A percentile compares a stretch with the other conserved stretches of the same genome.
Evolutionary conservation across 2,888 invertebrate genomes (phyloP).

Genomic region (Andrena flavipes): DNA sequence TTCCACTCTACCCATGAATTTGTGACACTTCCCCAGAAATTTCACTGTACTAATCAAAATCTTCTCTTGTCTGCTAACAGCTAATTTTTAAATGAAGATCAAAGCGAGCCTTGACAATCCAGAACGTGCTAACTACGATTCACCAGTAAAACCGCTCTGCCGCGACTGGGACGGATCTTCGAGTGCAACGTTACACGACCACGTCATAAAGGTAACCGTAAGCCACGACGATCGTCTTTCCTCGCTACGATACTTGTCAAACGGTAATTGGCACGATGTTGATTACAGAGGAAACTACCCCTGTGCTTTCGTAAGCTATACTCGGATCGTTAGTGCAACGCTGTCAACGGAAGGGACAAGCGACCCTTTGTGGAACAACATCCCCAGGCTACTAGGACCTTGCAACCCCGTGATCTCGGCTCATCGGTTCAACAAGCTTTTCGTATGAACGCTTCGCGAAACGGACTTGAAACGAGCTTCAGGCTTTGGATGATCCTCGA

Average conservation of each 20-base stretch:
- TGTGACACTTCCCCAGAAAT: too few relatives aligned
- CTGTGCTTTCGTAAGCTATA: neutral
- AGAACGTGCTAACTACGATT: neutral
- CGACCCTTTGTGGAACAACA: constrained; percentile 42
- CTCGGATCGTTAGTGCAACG: constrained; percentile 2
- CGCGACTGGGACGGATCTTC: neutral
- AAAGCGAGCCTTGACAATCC: too few relatives aligned
- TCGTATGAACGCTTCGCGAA: neutral
- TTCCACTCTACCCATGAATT: too few relatives aligned
- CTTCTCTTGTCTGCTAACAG: too few relatives aligned
- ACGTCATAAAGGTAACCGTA: constrained; percentile 37
- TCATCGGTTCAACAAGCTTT: constrained; percentile 9
- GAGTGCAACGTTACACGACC: neutral
- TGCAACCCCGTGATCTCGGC: neutral
- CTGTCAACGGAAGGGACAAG: constrained; percentile 1
- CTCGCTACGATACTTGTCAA: neutral
- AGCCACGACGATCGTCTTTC: constrained; percentile 24
- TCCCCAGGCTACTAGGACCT: neutral
- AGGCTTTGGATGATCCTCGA: neutral
- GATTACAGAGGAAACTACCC: constrained; percentile 38
- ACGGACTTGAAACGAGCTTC: neutral
- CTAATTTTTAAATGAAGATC: too few relatives aligned
- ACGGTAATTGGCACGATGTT: constrained; percentile 34
- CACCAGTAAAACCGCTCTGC: neutral
- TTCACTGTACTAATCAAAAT: too few relatives aligned